phyloP scores from a whole-genome alignment of 2,888 invertebrate genomes.

The Oscheius onirici region DNA sequence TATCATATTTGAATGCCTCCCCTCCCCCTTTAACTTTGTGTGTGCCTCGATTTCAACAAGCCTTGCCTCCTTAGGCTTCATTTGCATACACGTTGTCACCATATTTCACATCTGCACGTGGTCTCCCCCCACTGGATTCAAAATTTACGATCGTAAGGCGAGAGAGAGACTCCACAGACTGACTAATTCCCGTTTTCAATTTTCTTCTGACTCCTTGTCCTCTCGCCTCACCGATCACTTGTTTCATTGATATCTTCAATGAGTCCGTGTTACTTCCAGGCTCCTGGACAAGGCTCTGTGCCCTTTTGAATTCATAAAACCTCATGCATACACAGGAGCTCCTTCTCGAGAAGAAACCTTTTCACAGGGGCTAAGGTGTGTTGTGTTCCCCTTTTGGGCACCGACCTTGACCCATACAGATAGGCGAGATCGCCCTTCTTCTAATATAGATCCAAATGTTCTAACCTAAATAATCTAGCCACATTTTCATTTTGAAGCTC shows the following conservation, averaged over 20 bases:
- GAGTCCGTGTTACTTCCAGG: conserved; percentile 26
- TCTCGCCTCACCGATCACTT: conserved; percentile 16
- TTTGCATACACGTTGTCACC: conserved; percentile 29
- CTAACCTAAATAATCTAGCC: too few species aligned
- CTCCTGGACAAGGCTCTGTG: conserved; percentile 19
- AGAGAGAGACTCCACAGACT: neutral
- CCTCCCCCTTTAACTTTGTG: neutral
- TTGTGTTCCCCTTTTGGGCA: too few species aligned
- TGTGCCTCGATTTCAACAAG: neutral
- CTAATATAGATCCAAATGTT: too few species aligned
- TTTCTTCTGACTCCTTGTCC: neutral
- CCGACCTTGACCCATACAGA: too few species aligned
- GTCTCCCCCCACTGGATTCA: conserved; percentile 7
- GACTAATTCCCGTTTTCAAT: neutral
- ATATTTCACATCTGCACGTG: conserved; percentile 16
- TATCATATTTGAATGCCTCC: neutral
- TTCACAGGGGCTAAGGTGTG: too few species aligned
- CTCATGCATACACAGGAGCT: conserved; percentile 30
- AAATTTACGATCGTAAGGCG: conserved; percentile 17
- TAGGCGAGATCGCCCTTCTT: too few species aligned
- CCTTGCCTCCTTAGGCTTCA: neutral
- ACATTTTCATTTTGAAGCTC: too few species aligned
- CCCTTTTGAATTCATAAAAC: conserved; percentile 33
- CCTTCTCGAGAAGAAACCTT: neutral
- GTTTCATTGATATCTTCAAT: conserved; percentile 25